phyloP scores from a whole-genome alignment of 1,140 invertebrate genomes.

The Trinorchestia longiramus region DNA sequence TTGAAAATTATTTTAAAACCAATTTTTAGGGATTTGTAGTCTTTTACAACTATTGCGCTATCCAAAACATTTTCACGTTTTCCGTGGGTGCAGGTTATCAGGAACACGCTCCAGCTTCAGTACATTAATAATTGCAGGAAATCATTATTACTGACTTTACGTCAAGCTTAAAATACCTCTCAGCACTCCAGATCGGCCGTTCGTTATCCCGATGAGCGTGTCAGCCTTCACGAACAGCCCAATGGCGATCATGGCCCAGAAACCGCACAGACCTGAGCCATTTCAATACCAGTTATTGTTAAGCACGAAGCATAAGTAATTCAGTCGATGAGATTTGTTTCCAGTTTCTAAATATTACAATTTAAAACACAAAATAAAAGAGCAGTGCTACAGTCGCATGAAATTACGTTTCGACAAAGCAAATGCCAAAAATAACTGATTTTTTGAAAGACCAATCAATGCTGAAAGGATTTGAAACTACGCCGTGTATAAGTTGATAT shows the following conservation, averaged over 20 bases:
- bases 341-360: too few relatives aligned
- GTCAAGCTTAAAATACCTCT: constrained; percentile 75
- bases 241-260: constrained; percentile 86
- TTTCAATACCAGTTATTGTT: too few relatives aligned
- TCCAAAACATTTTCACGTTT: not conserved
- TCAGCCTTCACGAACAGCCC: constrained; percentile 92
- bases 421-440: too few relatives aligned
- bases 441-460: too few relatives aligned
- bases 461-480: too few relatives aligned
- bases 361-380: too few relatives aligned
- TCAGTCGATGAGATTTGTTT: too few relatives aligned
- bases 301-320: too few relatives aligned
- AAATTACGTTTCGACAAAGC: too few relatives aligned
- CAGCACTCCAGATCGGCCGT: constrained; percentile 82
- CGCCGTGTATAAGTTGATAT: too few relatives aligned
- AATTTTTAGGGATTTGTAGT: not conserved
- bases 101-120: not conserved
- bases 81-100: not conserved
- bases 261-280: constrained; percentile 71
- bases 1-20: too few relatives aligned
- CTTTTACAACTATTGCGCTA: not conserved
- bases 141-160: not conserved
- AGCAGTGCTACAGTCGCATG: too few relatives aligned
- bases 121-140: not conserved
- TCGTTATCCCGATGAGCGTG: constrained; percentile 81